These are phyloP conservation scores for Rhizomys pruinosus DNA, from an alignment of 2,113 vertebrate species.

Conservation along the genomic window DNA sequence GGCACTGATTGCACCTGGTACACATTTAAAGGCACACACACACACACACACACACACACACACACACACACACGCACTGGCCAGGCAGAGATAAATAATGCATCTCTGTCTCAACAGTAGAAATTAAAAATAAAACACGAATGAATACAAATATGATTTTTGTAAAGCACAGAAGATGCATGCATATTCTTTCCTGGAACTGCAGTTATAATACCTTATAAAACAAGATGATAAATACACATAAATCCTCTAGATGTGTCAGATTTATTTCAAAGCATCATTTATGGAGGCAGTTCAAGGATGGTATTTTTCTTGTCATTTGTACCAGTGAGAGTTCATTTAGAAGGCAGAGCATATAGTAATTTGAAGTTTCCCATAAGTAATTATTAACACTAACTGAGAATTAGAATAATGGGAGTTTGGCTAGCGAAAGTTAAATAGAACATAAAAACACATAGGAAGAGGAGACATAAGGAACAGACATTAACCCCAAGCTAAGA, in stretches of 20 bases:
- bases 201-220: not conserved
- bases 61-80: too few relatives aligned
- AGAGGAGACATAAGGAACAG: not conserved
- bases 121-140: too few relatives aligned
- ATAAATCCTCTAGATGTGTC: not conserved
- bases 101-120: too few relatives aligned
- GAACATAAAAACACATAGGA: not conserved
- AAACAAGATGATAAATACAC: not conserved
- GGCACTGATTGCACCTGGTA: too few relatives aligned
- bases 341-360: not conserved
- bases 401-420: not conserved
- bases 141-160: not conserved
- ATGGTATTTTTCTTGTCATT: not conserved
- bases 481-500: not conserved
- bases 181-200: not conserved
- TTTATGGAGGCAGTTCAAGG: not conserved
- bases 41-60: too few relatives aligned
- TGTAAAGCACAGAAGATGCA: not conserved
- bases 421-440: not conserved
- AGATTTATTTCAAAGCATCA: not conserved
- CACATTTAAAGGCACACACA: too few relatives aligned
- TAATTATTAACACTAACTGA: not conserved
- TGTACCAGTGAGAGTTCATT: not conserved
- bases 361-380: not conserved
- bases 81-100: too few relatives aligned